Evolutionary conservation across 2,797 vertebrate species (phyloP), one percentile per base, ranked within the genome.

Genomic region (Garrulus glandarius): DNA sequence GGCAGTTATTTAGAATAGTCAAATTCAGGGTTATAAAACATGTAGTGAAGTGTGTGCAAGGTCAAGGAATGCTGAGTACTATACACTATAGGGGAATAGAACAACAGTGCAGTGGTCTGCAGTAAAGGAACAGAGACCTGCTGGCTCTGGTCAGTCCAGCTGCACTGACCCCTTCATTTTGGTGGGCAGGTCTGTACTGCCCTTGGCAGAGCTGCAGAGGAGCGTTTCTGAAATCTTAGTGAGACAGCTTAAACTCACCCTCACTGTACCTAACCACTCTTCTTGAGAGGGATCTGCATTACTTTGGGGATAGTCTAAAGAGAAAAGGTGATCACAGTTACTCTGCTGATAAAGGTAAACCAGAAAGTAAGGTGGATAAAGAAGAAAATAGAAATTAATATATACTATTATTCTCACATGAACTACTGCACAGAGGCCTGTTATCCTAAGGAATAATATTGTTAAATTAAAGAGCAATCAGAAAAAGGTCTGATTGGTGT

Each of bases 381-480:
- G 49, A 74, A 68, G 39, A 92, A 87, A 79, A 70, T 14, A 63
- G 30, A 85, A 77, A 57, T 77, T 63, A 83, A 64, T 60, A 30
- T 19, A 37, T 43, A 8, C 18, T 65, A 13, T 61, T 78, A 34
- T 56, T 80, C n/a, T 50, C 7, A 43, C 27, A 46, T 10, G 26
- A 86, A 21, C 49, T 71, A 71, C 32, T 78, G 67, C 27, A 49
- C 10, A 14, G 49, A 12, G 21, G 15, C 10, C 21, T 63, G 46
- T 74, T 82, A 74, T 44, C 13, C 21, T 46, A 46, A 83, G 53
- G 34, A 89, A 87, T 5, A 32, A 36, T 70, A 64, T 16, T 30
- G 41, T 50, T 74, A 88, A 81, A 93, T 79, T 79, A 87, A 91
- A 91, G 59, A 52, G 19, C 57, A 83, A 83, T 89, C 53, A 92